Base-by-base conservation (phyloP, 2,888 invertebrate species). In the Ypsolopha scabrella region DNA sequence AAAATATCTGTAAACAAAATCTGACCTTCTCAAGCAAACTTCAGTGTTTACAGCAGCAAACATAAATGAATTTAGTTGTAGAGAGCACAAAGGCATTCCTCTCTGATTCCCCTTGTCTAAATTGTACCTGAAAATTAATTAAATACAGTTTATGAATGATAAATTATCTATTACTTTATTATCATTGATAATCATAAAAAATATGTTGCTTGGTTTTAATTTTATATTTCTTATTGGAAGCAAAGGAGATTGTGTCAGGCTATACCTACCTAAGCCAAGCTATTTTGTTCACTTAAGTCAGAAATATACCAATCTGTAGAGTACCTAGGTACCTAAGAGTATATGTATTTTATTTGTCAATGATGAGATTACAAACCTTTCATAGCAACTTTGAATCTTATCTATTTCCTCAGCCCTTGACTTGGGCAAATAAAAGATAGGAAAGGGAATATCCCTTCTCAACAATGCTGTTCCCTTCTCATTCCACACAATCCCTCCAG, bases 11-110 rank as follows among this genome's bases (percentile, higher is more conserved):
- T 9, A 14, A 13, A 77, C 61, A 45, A 67, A 63, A 0, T 54
- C 68, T 57, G 76, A 90, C 65, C 96, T 89, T 58, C 94, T 89
- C 49, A 94, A 86, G 71, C 98, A 98, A 0, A 95, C 93, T 59
- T 91, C 91, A 2, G 94, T 92, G 72, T 94, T 92, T 1, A 94
- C 92, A 1, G 97, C 95, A 1, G 94, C 97, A 75, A 90, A 93
- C 98, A 98, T 98, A 63, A 94, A 94, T 0, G 94, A 90, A 57
- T 90, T 90, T 61, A 98, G 86, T 76, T 98, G 93, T 1, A 96
- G 80, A n/a, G 97, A 93, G 72, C 98, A 98, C 41, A 98, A 79
- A 1, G 97, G 93, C 57, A 92, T 86, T 13, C 88, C 78, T 7
- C 76, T 74, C 64, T 94, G 94, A 49, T 87, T 88, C 6, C 87